A percentile compares a stretch with the other conserved stretches of the same genome.
phyloP scores from a whole-genome alignment of 2,888 invertebrate genomes.

The Pecten maximus region DNA sequence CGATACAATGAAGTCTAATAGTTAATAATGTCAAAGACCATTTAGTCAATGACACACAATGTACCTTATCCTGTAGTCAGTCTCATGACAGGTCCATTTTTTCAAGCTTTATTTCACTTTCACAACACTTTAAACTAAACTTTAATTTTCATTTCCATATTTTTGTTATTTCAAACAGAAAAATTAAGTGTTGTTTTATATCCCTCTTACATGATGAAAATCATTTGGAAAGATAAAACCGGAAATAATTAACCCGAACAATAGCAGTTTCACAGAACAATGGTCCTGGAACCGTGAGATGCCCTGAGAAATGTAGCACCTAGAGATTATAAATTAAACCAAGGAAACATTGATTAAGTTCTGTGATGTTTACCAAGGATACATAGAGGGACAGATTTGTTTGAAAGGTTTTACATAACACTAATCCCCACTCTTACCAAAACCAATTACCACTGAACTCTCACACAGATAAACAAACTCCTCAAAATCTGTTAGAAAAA shows the following conservation, averaged over 20 bases:
- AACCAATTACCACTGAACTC: background rate
- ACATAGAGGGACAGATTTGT: background rate
- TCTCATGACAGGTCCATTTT: background rate
- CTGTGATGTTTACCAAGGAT: background rate
- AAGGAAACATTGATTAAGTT: background rate
- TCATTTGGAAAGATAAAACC: too few relatives aligned
- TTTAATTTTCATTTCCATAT: background rate
- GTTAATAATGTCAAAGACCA: background rate
- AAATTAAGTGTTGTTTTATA: too few relatives aligned
- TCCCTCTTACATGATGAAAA: too few relatives aligned
- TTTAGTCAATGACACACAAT: background rate
- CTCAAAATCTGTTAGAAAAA: constrained; percentile 4
- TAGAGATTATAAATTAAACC: constrained; percentile 6
- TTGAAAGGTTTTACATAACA: constrained; percentile 23
- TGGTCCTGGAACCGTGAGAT: background rate
- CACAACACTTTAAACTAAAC: background rate
- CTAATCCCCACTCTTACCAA: constrained; percentile 1
- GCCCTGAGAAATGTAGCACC: background rate
- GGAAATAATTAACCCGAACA: too few relatives aligned
- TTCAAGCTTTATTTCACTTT: background rate
- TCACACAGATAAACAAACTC: background rate
- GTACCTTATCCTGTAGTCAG: background rate
- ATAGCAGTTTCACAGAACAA: too few relatives aligned
- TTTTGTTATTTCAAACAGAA: too few relatives aligned
- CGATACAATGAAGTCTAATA: background rate